Evolutionary conservation across 2,113 vertebrate genomes (phyloP).

Genomic region (Ovibos moschatus): DNA sequence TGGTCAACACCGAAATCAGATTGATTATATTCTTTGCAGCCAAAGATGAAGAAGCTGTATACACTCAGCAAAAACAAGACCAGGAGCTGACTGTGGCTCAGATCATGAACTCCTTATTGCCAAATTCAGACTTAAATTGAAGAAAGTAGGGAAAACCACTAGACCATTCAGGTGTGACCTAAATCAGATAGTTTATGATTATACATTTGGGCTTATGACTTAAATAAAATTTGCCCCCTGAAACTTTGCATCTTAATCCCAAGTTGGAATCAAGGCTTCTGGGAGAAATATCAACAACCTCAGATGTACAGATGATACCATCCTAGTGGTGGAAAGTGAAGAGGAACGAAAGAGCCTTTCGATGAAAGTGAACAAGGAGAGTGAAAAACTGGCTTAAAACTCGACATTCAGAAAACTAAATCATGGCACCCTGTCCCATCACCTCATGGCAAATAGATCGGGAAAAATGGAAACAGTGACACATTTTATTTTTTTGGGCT

Average conservation of each 20-base stretch:
- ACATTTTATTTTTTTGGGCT: not conserved
- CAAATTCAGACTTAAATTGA: too few species aligned
- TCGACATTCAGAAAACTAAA: not conserved
- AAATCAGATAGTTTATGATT: not conserved
- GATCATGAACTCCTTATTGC: too few species aligned
- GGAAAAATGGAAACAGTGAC: not conserved
- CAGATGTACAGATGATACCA: not conserved
- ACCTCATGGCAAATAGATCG: not conserved
- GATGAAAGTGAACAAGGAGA: not conserved
- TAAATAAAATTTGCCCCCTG: not conserved
- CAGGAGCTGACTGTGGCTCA: too few species aligned
- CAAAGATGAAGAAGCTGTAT: too few species aligned
- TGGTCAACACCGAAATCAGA: too few species aligned
- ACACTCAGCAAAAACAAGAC: too few species aligned
- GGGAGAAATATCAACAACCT: not conserved
- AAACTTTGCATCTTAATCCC: not conserved
- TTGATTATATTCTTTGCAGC: too few species aligned
- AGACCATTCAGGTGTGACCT: too few species aligned
- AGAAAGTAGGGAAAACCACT: too few species aligned
- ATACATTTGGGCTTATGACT: not conserved
- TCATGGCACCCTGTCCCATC: not conserved
- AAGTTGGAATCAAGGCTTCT: not conserved
- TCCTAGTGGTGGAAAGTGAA: not conserved
- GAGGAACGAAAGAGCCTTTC: not conserved
- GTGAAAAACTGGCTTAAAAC: not conserved